phyloP scores from a whole-genome alignment of 2,113 vertebrate genomes.

The Antennarius striatus region DNA sequence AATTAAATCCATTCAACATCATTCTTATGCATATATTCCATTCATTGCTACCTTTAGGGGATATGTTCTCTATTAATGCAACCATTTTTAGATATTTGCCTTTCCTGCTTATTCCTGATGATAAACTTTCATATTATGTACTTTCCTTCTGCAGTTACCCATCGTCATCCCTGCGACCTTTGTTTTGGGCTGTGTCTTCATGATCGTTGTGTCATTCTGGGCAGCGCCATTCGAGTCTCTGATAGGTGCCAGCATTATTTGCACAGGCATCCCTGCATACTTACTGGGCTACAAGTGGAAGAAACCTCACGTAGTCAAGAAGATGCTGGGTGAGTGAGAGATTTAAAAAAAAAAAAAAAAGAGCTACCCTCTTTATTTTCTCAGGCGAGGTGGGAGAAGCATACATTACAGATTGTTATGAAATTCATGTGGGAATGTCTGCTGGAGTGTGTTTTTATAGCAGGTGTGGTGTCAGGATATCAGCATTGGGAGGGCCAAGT shows the following conservation, averaged over 20 bases:
- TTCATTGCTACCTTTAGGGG: too few relatives aligned
- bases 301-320: conserved; percentile 73
- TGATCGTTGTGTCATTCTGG: conserved; percentile 80
- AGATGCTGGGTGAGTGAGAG: conserved; percentile 74
- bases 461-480: too few relatives aligned
- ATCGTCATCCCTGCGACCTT: conserved; percentile 72
- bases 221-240: conserved; percentile 77
- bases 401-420: conserved; percentile 44
- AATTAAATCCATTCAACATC: too few relatives aligned
- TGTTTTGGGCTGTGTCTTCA: conserved; percentile 77
- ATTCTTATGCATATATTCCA: too few relatives aligned
- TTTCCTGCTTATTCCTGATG: not conserved
- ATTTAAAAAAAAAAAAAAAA: too few relatives aligned
- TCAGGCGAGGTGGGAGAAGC: conserved; percentile 20
- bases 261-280: conserved; percentile 78
- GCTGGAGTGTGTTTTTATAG: conserved; percentile 31
- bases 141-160: conserved; percentile 56
- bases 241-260: conserved; percentile 74
- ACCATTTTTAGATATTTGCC: too few relatives aligned
- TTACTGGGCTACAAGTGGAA: conserved; percentile 80
- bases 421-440: conserved; percentile 30
- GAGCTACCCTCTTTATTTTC: conserved; percentile 27
- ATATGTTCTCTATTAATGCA: too few relatives aligned
- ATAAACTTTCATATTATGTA: not conserved
- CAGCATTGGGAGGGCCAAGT: too few relatives aligned